A percentile compares a stretch with the other conserved stretches of the same genome.
Conservation (phyloP, 2,797 vertebrate species). For the Arctocebus calabarensis region DNA sequence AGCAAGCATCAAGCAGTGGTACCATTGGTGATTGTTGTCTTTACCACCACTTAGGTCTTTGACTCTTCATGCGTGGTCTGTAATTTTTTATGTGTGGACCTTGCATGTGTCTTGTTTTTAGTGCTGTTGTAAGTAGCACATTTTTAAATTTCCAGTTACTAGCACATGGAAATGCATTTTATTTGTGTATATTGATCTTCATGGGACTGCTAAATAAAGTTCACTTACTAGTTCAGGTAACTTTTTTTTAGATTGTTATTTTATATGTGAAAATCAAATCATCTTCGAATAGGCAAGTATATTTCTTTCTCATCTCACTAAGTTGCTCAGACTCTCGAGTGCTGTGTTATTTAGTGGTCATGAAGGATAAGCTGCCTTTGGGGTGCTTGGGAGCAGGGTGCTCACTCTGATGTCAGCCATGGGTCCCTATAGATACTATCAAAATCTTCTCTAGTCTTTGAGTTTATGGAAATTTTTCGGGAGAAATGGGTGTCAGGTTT, state of each 20-base stretch:
- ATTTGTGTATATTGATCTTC: rapidly evolving
- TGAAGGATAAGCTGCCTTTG: background rate
- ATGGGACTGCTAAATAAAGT: background rate
- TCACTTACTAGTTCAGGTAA: rapidly evolving
- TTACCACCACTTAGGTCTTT: background rate
- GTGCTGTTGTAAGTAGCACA: rapidly evolving
- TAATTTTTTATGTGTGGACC: rapidly evolving
- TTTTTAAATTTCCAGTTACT: background rate
- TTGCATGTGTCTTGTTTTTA: rapidly evolving
- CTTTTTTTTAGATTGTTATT: background rate
- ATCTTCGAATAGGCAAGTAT: rapidly evolving
- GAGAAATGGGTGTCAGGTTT: background rate
- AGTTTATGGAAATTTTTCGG: background rate
- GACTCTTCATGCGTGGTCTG: rapidly evolving
- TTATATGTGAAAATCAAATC: rapidly evolving
- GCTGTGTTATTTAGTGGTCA: background rate
- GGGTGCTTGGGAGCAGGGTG: rapidly evolving
- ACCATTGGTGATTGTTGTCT: background rate
- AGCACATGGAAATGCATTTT: rapidly evolving
- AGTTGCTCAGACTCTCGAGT: rapidly evolving
- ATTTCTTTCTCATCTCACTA: rapidly evolving
- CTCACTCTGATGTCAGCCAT: rapidly evolving
- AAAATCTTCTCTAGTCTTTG: rapidly evolving
- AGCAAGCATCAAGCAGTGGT: background rate
- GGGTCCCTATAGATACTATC: rapidly evolving